Evolutionary conservation across 2,888 invertebrate species (phyloP), one percentile per base, ranked within the genome.

Genomic region (Orthosia cruda): DNA sequence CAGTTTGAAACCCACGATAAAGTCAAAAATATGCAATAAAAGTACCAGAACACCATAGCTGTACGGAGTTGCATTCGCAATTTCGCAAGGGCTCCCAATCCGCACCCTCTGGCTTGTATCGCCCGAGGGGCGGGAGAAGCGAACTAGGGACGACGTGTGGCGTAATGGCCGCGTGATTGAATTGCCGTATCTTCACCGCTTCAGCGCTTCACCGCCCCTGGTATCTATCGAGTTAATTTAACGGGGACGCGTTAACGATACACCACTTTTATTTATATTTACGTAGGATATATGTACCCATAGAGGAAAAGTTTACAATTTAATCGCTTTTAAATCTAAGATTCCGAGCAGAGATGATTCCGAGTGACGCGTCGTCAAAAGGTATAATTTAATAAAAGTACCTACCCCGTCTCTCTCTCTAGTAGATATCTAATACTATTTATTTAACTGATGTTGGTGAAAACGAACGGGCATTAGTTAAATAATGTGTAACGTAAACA

Each of bases 141-240:
- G 80, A 85, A 77, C 88, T 87, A 88, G 88, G 88, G 89, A 88
- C 87, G 88, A 89, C 90, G 90, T 90, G 91, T 91, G 89, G 89
- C 89, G 92, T 93, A 94, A 94, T 94, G 91, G 92, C 89, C 90
- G 89, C 91, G 91, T 92, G 94, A 95, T 95, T 94, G 93, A 95
- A 95, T 93, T 92, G 93, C 92, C 92, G 91, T 93, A 93, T 94
- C 92, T 92, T 91, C 90, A 90, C 91, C 91, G 91, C 94, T 91
- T 92, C 90, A 88, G 87, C 91, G 89, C 92, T 88, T 88, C 89
- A 87, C 88, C 86, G 89, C 90, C 88, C 94, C 93, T 93, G 90
- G 93, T 93, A 92, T 91, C 88, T 90, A 93, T 95, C 89, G 91
- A 92, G 91, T 93, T 93, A 92, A 93, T 93, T 92, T 92, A 90